phyloP scores from a whole-genome alignment of 2,113 vertebrate species.

The Hiodon alosoides region DNA sequence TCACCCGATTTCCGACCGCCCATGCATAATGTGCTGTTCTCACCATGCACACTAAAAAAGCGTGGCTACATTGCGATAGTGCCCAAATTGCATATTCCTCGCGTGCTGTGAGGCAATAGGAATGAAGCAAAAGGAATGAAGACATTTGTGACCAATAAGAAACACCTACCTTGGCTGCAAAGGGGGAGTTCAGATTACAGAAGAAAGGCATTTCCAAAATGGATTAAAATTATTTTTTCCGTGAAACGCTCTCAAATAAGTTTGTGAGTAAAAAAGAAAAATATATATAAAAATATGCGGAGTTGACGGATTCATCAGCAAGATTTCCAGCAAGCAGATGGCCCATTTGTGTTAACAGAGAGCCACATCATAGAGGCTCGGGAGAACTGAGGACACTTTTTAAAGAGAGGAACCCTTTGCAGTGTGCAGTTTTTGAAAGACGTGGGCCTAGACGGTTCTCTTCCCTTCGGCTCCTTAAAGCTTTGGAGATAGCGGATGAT shows the following conservation, averaged over 20 bases:
- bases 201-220: conserved; percentile 32
- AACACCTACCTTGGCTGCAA: conserved; percentile 41
- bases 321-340: not conserved
- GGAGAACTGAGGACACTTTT: too few species aligned
- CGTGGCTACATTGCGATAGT: conserved; percentile 31
- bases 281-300: too few species aligned
- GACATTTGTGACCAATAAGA: conserved; percentile 27
- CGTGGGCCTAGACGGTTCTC: too few species aligned
- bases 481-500: too few species aligned
- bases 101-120: conserved; percentile 29
- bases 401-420: too few species aligned
- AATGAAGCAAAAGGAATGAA: conserved; percentile 39
- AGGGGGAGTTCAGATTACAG: conserved; percentile 23
- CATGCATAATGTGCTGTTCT: not conserved
- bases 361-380: too few species aligned
- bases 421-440: too few species aligned
- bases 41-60: conserved; percentile 29
- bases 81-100: conserved; percentile 48
- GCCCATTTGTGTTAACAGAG: not conserved
- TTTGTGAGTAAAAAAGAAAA: too few species aligned
- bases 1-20: not conserved
- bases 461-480: too few species aligned
- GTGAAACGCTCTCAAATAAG: too few species aligned
- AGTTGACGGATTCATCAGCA: not conserved
- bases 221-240: conserved; percentile 8